Evolutionary conservation across 2,113 vertebrate species (phyloP), one percentile per base, ranked within the genome.

Genomic region (Stictonetta naevosa): DNA sequence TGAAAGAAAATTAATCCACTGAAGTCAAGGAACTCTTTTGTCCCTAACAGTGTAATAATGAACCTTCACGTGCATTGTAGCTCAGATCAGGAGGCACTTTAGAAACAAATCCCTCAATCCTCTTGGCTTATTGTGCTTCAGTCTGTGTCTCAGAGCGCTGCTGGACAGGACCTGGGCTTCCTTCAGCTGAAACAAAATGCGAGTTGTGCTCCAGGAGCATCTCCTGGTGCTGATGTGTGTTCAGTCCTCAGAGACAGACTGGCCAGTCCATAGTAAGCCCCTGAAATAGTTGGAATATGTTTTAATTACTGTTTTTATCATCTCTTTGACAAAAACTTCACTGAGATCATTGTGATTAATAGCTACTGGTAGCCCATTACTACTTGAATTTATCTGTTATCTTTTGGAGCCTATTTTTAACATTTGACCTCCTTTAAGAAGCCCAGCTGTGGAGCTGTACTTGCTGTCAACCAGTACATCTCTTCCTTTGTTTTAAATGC

Each of bases 31-130:
- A 77, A 31, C 4, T 74, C 21, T 62, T 31, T 69, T 81, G 20
- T 69, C 40, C 59, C n/a, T 8, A 48, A 50, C 23, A 67, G 20
- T 50, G 5, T n/a, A 64, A 46, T 3, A 2, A 5, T 25, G 50
- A 78, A 4, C 44, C 8, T 60, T 64, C 63, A 23, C 0, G 1
- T 19, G 10, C 1, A 1, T 12, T 52, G 44, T 14, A 10, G 36
- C 56, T 86, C 34, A 58, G 42, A 21, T 66, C 34, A 60, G 68
- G 42, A 23, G 3, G 10, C 7, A 40, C 38, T 60, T 46, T 44
- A 84, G 64, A 59, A 89, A 77, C 10, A 9, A n/a, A 4, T 6
- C 5, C 50, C 21, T 38, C 53, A 25, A 72, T 26, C 21, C 6
- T 18, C 38, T 63, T 52, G 11, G 12, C 33, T 53, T 67, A 7